These are phyloP conservation scores for Marasmarcha lunaedactyla DNA, from an alignment of 2,888 invertebrate genomes.

Conservation along the genomic window DNA sequence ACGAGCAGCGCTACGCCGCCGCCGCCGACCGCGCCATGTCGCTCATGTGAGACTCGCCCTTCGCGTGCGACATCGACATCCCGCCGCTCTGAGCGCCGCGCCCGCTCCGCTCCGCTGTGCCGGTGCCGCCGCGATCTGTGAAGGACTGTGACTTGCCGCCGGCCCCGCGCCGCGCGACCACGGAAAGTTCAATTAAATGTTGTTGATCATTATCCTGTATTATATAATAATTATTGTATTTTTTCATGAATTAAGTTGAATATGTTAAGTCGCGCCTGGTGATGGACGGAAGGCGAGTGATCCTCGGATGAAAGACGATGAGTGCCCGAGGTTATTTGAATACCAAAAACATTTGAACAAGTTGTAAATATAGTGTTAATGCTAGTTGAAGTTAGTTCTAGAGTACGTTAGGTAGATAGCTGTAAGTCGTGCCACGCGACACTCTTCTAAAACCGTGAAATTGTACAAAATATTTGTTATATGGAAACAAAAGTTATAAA, in stretches of 20 bases:
- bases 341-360: constrained; percentile 70
- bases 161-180: constrained; percentile 31
- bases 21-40: constrained; percentile 73
- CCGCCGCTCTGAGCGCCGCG: constrained; percentile 72
- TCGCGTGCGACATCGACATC: constrained; percentile 75
- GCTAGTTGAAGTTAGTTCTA: constrained; percentile 54
- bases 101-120: constrained; percentile 29
- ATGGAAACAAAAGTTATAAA: constrained; percentile 61
- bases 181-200: constrained; percentile 52
- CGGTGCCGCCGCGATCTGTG: constrained; percentile 21
- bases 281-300: constrained; percentile 40
- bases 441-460: constrained; percentile 57
- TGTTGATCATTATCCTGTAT: constrained; percentile 62
- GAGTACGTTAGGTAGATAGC: constrained; percentile 53
- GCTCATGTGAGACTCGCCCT: constrained; percentile 75
- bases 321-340: constrained; percentile 62
- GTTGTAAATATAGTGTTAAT: constrained; percentile 66
- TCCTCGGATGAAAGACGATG: constrained; percentile 44
- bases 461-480: constrained; percentile 71
- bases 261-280: constrained; percentile 55
- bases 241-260: constrained; percentile 63
- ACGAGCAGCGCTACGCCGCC: constrained; percentile 72
- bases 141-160: constrained; percentile 64
- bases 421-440: constrained; percentile 61
- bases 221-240: constrained; percentile 66